Evolutionary conservation across 2,888 invertebrate species (phyloP).

Genomic region (Sipha maydis): DNA sequence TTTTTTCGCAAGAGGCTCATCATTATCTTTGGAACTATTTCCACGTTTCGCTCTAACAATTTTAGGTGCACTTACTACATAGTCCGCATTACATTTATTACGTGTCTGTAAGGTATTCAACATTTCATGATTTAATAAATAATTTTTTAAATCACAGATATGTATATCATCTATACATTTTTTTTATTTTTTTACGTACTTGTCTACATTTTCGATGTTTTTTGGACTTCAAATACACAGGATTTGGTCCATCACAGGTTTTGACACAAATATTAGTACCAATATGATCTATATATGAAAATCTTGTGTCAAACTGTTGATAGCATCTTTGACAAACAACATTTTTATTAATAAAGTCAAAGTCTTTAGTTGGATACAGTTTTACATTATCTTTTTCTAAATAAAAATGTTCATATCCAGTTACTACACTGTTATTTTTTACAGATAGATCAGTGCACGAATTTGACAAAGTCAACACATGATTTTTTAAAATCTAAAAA

Average conservation of each 20-base stretch:
- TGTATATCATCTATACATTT: constrained; percentile 15
- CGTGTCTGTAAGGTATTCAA: constrained; percentile 57
- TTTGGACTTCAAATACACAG: constrained; percentile 39
- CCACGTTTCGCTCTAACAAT: constrained; percentile 44
- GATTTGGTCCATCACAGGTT: constrained; percentile 36
- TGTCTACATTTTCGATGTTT: constrained; percentile 21
- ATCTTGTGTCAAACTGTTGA: constrained; percentile 48
- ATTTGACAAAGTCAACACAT: not conserved
- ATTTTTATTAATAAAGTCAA: constrained; percentile 54
- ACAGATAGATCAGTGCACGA: not conserved
- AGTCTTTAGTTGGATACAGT: constrained; percentile 43
- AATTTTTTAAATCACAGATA: constrained; percentile 44
- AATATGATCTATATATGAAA: constrained; percentile 51
- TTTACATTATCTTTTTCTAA: constrained; percentile 39
- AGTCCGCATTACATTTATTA: constrained; percentile 50
- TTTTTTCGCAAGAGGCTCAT: constrained; percentile 31
- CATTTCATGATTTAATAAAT: constrained; percentile 58
- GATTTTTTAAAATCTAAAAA: constrained; percentile 12
- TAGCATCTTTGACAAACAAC: constrained; percentile 59
- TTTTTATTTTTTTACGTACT: constrained; percentile 35
- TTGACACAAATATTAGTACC: constrained; percentile 41
- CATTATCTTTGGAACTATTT: not conserved
- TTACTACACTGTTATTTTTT: constrained; percentile 41
- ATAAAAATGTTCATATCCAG: constrained; percentile 54
- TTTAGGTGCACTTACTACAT: constrained; percentile 4